Conservation (phyloP, 1,140 invertebrate genomes). For the Cryptotermes secundus region DNA sequence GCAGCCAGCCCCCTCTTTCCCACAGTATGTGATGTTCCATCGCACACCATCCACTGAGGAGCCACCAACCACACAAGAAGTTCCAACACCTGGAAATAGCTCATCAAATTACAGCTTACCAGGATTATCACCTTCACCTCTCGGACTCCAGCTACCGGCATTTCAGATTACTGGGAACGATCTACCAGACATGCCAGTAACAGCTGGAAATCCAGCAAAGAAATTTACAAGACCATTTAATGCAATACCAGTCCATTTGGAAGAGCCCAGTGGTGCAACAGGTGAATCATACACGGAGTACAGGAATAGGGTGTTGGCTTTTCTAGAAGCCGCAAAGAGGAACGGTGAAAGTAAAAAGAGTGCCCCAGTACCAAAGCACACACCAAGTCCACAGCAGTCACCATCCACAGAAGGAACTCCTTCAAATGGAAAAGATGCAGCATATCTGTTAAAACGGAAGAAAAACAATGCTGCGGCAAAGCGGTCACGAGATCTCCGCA, state of each 20-base stretch:
- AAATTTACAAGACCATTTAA: background rate
- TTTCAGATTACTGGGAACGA: background rate
- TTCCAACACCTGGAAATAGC: background rate
- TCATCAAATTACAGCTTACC: background rate
- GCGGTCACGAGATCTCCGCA: slow-evolving; percentile 79
- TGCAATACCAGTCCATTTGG: background rate
- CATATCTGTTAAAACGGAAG: slow-evolving; percentile 82
- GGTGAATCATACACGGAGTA: background rate
- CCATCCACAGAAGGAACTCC: background rate
- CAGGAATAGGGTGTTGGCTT: background rate
- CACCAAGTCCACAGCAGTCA: background rate
- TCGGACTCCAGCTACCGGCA: background rate
- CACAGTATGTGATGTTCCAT: no score
- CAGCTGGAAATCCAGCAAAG: background rate
- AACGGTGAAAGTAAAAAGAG: background rate
- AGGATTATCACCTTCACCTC: background rate
- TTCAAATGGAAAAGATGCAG: slow-evolving; percentile 68
- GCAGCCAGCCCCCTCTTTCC: no score
- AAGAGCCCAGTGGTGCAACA: background rate
- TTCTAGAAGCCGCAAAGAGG: background rate
- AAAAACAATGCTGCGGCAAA: slow-evolving; percentile 97
- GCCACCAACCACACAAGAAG: background rate
- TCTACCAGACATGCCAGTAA: background rate
- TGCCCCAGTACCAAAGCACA: background rate
- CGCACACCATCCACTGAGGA: no score